phyloP scores from a whole-genome alignment of 2,797 vertebrate genomes.

The Coregonus suidteri region DNA sequence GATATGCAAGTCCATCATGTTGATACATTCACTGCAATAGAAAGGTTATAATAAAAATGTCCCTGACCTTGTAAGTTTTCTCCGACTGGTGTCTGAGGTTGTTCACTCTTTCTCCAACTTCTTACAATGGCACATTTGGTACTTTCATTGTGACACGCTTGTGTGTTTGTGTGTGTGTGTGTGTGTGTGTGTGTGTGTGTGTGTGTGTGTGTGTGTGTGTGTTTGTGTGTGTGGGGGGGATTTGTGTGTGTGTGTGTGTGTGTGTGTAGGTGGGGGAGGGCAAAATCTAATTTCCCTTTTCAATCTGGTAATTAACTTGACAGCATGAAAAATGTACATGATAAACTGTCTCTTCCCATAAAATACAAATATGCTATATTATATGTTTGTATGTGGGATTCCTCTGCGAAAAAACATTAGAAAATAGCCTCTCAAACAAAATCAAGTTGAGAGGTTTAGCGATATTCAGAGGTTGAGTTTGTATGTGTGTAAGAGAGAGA shows the following conservation, averaged over 20 bases:
- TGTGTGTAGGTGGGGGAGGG: slow-evolving; percentile 54
- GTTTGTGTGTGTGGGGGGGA: slow-evolving; percentile 24
- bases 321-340: slow-evolving; percentile 84
- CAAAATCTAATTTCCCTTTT: slow-evolving; percentile 79
- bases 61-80: slow-evolving; percentile 63
- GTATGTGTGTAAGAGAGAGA: not conserved
- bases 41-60: slow-evolving; percentile 46
- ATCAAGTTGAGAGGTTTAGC: slow-evolving; percentile 52
- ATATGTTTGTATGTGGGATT: slow-evolving; percentile 63
- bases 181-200: slow-evolving; percentile 45
- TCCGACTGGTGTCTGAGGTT: slow-evolving; percentile 54
- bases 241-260: slow-evolving; percentile 25
- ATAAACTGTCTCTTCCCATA: slow-evolving; percentile 79
- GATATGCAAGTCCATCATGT: slow-evolving; percentile 42
- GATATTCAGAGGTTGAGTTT: slow-evolving; percentile 39
- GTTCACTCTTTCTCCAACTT: slow-evolving; percentile 64
- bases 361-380: slow-evolving; percentile 76
- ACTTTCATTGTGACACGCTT: slow-evolving; percentile 59
- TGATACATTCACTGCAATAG: slow-evolving; percentile 18
- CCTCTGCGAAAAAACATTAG: slow-evolving; percentile 61
- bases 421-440: slow-evolving; percentile 58
- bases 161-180: slow-evolving; percentile 50
- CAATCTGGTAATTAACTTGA: slow-evolving; percentile 83
- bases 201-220: slow-evolving; percentile 22
- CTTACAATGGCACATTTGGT: slow-evolving; percentile 61